Evolutionary conservation across 2,888 invertebrate genomes (phyloP).

Genomic region (Conomelus anceps): DNA sequence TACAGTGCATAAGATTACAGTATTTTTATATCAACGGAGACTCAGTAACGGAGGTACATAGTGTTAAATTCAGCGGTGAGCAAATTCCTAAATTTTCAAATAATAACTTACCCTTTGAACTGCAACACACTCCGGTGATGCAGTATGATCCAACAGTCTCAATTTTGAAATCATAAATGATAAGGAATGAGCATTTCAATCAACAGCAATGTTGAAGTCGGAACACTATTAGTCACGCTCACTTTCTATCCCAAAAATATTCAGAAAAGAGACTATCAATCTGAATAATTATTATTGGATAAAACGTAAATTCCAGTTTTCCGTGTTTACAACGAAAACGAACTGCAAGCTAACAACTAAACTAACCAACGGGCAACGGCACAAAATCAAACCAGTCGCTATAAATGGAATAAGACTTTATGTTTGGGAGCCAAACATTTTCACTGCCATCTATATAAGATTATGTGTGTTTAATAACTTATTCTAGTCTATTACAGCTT

Average conservation of each 20-base stretch:
- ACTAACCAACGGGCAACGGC: neutral
- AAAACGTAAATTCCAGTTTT: no score
- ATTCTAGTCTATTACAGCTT: no score
- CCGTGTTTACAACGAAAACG: neutral
- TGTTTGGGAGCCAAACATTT: neutral
- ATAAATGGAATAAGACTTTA: neutral
- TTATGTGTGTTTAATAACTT: no score
- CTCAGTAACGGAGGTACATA: neutral
- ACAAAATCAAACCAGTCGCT: neutral
- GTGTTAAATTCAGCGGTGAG: no score
- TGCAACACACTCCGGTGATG: constrained; percentile 23
- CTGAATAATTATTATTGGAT: neutral
- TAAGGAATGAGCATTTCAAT: neutral
- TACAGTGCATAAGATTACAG: no score
- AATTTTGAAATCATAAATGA: neutral
- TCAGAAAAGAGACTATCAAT: neutral
- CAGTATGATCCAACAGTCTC: neutral
- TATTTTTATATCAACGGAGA: no score
- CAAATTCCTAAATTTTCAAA: neutral
- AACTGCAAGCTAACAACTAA: no score
- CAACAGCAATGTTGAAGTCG: neutral
- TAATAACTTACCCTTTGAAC: constrained; percentile 15
- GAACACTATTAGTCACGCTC: neutral
- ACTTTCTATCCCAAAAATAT: neutral
- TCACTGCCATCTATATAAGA: no score